Conservation (phyloP, 37 sponge, comb jelly and placozoan species). For the Mnemiopsis leidyi region DNA sequence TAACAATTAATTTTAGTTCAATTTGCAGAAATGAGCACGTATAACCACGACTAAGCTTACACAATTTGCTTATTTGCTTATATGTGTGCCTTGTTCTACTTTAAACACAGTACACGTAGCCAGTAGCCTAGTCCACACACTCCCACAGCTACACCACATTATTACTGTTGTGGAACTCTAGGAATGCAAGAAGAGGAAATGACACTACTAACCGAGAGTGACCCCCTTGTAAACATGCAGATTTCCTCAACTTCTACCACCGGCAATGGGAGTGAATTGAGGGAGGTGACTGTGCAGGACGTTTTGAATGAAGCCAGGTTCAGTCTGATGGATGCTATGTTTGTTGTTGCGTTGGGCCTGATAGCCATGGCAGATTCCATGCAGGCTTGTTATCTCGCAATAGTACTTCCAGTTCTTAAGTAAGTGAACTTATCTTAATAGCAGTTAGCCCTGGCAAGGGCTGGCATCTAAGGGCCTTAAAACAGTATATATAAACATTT, state of each 20-base stretch:
- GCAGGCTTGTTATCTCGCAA: background rate
- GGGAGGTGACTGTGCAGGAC: constrained; percentile 19
- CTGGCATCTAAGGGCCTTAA: no score
- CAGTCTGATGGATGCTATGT: background rate
- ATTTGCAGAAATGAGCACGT: no score
- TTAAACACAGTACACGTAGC: no score
- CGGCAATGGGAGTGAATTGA: background rate
- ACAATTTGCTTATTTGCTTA: no score
- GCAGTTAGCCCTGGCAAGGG: no score
- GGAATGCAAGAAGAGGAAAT: background rate
- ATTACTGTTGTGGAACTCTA: no score
- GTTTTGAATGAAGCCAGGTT: background rate
- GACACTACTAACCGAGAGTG: background rate
- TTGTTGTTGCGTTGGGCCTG: constrained; percentile 12
- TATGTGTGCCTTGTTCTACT: no score
- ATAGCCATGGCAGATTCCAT: constrained; percentile 14
- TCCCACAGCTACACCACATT: no score
- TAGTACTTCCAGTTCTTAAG: background rate
- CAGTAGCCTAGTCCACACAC: no score
- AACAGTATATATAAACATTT: no score
- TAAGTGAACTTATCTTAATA: constrained; percentile 23
- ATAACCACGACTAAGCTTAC: no score
- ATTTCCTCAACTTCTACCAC: background rate
- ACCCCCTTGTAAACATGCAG: background rate
- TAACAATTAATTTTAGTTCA: no score